A percentile compares a stretch with the other conserved stretches of the same genome.
Conservation (phyloP, 2,797 vertebrate genomes). For the Tachyglossus aculeatus region DNA sequence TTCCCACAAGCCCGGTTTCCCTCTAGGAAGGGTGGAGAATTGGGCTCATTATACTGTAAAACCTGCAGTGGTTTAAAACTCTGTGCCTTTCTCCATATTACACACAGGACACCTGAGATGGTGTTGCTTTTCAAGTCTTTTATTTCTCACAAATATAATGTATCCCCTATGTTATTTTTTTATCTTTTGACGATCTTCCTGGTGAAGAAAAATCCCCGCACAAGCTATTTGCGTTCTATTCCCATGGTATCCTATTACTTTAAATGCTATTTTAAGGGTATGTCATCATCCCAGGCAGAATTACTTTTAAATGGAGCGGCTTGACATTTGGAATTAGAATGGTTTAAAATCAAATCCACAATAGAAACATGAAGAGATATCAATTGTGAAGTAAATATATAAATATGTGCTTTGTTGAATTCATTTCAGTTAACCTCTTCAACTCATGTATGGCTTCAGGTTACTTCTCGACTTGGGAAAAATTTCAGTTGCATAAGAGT, state of each 20-base stretch:
- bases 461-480: too few species aligned
- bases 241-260: not conserved
- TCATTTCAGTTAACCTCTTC: too few species aligned
- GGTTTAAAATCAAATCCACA: too few species aligned
- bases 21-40: too few species aligned
- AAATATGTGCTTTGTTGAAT: too few species aligned
- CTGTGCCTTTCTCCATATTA: not conserved
- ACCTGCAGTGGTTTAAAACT: not conserved
- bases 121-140: not conserved
- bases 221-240: not conserved
- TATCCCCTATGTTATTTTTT: not conserved
- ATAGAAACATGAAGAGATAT: too few species aligned
- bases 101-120: not conserved
- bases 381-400: too few species aligned
- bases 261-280: not conserved
- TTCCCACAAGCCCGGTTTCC: too few species aligned
- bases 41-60: constrained; percentile 8
- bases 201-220: not conserved
- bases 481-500: too few species aligned
- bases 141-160: not conserved
- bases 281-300: not conserved
- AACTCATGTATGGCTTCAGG: too few species aligned
- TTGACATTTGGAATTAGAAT: too few species aligned
- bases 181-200: not conserved
- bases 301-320: not conserved